phyloP scores from a whole-genome alignment of 2,888 invertebrate species.

The Pandemis heparana region DNA sequence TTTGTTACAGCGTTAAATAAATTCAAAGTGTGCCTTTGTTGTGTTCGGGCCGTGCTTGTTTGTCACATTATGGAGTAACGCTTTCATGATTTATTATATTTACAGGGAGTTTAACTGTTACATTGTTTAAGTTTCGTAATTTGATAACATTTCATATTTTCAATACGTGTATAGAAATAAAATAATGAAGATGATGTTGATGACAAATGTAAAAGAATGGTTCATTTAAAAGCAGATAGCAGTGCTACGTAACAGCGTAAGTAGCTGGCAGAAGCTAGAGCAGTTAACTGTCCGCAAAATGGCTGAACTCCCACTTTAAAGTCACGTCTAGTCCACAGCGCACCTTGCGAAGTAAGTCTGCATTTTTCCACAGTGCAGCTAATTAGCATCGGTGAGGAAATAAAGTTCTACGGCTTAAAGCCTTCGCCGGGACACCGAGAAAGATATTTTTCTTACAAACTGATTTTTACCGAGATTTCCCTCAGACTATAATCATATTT shows the following conservation, averaged over 20 bases:
- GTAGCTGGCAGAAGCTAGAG: too few species aligned
- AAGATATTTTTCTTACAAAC: conserved; percentile 36
- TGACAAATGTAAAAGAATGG: too few species aligned
- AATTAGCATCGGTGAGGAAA: conserved; percentile 45
- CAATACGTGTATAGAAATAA: too few species aligned
- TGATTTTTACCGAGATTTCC: conserved; percentile 35
- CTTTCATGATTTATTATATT: conserved; percentile 1
- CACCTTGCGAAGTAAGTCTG: conserved; percentile 22
- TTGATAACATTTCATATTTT: background rate
- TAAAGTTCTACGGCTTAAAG: conserved; percentile 29
- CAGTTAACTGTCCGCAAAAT: background rate
- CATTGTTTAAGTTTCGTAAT: background rate
- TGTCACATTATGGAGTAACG: conserved; percentile 11
- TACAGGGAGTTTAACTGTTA: background rate
- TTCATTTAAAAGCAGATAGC: too few species aligned
- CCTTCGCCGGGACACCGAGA: conserved; percentile 35
- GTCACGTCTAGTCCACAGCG: conserved; percentile 10
- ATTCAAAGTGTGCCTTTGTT: background rate
- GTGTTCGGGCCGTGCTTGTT: background rate
- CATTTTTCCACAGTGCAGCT: conserved; percentile 42
- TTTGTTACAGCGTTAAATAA: conserved; percentile 18
- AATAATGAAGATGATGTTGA: too few species aligned
- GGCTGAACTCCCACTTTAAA: background rate
- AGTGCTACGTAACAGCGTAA: background rate
- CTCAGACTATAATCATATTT: conserved; percentile 38